Evolutionary conservation across 2,888 invertebrate genomes (phyloP).

Genomic region (Pyrochroa serraticornis): DNA sequence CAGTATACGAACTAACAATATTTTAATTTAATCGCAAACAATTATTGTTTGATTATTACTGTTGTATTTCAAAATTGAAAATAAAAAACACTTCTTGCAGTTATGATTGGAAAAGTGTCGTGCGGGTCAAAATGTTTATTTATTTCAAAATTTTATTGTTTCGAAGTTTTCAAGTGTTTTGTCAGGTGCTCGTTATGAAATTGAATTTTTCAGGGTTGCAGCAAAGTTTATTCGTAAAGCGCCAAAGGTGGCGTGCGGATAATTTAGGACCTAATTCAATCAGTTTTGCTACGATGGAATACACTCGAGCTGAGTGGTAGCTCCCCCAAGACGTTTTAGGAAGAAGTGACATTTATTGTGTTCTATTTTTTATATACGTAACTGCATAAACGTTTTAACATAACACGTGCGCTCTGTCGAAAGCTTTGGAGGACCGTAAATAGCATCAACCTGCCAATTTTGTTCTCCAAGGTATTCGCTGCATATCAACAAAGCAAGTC

Average conservation of each 20-base stretch:
- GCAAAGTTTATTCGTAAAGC: no score
- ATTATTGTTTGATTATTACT: not conserved
- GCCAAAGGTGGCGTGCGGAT: not conserved
- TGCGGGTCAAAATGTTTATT: slow-evolving; percentile 7
- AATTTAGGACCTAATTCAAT: slow-evolving; percentile 13
- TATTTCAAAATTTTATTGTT: slow-evolving; percentile 11
- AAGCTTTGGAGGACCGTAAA: slow-evolving; percentile 11
- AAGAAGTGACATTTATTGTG: slow-evolving; percentile 2
- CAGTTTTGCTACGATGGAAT: slow-evolving; percentile 1
- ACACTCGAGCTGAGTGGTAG: not conserved
- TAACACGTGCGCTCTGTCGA: not conserved
- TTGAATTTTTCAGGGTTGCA: slow-evolving; percentile 17
- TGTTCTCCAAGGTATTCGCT: no score
- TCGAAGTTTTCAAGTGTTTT: slow-evolving; percentile 18
- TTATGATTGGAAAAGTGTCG: no score
- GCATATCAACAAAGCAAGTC: no score
- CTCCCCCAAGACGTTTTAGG: not conserved
- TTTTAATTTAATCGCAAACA: slow-evolving; percentile 15
- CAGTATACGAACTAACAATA: not conserved
- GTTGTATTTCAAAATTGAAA: no score
- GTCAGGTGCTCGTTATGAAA: slow-evolving; percentile 12
- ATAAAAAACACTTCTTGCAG: no score
- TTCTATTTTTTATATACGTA: slow-evolving; percentile 5
- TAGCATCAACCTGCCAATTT: slow-evolving; percentile 5
- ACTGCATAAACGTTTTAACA: not conserved